Conservation (phyloP, 2,888 invertebrate species). For the Embidobia sp. region DNA sequence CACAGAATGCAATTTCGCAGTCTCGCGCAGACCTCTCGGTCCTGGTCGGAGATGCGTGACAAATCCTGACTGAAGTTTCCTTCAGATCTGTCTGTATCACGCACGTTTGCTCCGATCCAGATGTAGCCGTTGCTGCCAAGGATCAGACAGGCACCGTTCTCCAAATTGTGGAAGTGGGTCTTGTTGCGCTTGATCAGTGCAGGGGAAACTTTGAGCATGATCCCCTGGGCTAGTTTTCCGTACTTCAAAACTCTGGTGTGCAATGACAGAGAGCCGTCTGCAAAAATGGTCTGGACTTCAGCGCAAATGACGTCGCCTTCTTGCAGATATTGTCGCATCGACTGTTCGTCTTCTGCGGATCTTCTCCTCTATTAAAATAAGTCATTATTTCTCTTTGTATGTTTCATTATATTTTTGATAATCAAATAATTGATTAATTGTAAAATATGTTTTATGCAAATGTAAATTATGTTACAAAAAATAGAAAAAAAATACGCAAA, state of each 20-base stretch:
- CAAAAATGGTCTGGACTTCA: constrained; percentile 96
- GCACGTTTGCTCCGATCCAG: constrained; percentile 91
- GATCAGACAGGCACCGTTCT: constrained; percentile 95
- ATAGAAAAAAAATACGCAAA: too few species aligned
- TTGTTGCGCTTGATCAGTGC: constrained; percentile 95
- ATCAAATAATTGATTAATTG: too few species aligned
- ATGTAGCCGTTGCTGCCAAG: constrained; percentile 98
- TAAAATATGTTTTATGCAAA: too few species aligned
- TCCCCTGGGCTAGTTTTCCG: constrained; percentile 96
- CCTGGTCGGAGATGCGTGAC: constrained; percentile 85
- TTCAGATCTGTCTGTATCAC: constrained; percentile 85
- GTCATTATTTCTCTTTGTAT: too few species aligned
- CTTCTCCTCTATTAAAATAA: constrained; percentile 93
- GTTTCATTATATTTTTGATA: too few species aligned
- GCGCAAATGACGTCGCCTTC: constrained; percentile 99
- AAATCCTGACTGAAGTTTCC: constrained; percentile 91
- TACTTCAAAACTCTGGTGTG: constrained; percentile 98
- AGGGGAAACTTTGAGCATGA: constrained; percentile 94
- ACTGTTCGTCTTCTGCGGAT: constrained; percentile 97
- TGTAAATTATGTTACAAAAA: too few species aligned
- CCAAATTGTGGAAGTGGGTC: constrained; percentile 96
- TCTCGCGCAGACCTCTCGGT: constrained; percentile 93
- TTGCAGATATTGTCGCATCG: constrained; percentile 96
- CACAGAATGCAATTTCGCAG: constrained; percentile 94
- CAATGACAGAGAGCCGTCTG: constrained; percentile 95